These are phyloP conservation scores for Poecilia picta DNA, from an alignment of 2,797 vertebrate genomes.

Conservation along the genomic window DNA sequence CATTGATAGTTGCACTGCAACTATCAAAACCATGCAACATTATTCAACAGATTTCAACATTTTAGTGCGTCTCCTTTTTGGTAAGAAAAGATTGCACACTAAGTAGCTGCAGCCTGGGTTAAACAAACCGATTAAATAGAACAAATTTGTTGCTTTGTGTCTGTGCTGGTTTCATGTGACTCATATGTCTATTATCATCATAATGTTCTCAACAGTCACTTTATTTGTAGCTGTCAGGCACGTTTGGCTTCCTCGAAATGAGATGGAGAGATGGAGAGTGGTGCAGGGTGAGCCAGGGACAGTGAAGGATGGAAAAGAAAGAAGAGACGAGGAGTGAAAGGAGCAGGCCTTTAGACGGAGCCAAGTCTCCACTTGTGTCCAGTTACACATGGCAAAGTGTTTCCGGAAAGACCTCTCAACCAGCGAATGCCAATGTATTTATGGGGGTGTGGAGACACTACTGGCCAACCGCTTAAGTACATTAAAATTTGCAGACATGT, in stretches of 20 bases:
- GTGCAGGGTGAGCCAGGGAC: slow-evolving; percentile 2
- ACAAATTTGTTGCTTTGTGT: slow-evolving; percentile 1
- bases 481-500: not conserved
- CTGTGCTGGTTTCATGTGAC: slow-evolving; percentile 18
- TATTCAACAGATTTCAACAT: too few species aligned
- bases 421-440: slow-evolving; percentile 62
- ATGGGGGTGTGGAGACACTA: slow-evolving; percentile 40
- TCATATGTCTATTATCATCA: slow-evolving; percentile 7
- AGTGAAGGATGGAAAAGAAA: slow-evolving; percentile 2
- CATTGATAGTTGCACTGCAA: too few species aligned
- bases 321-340: slow-evolving; percentile 32
- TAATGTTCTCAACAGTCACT: not conserved
- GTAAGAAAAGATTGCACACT: not conserved
- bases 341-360: slow-evolving; percentile 38
- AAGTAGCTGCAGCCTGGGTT: not conserved
- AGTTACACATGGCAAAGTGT: slow-evolving; percentile 66
- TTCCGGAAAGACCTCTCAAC: slow-evolving; percentile 75
- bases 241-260: slow-evolving; percentile 18
- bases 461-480: slow-evolving; percentile 21
- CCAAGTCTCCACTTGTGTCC: slow-evolving; percentile 59
- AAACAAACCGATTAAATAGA: not conserved
- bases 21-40: too few species aligned
- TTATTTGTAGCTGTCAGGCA: not conserved
- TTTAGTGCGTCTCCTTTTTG: too few species aligned
- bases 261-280: slow-evolving; percentile 1